These are phyloP conservation scores for Pristionchus maxplancki DNA, from an alignment of 2,888 invertebrate genomes.

Conservation along the genomic window DNA sequence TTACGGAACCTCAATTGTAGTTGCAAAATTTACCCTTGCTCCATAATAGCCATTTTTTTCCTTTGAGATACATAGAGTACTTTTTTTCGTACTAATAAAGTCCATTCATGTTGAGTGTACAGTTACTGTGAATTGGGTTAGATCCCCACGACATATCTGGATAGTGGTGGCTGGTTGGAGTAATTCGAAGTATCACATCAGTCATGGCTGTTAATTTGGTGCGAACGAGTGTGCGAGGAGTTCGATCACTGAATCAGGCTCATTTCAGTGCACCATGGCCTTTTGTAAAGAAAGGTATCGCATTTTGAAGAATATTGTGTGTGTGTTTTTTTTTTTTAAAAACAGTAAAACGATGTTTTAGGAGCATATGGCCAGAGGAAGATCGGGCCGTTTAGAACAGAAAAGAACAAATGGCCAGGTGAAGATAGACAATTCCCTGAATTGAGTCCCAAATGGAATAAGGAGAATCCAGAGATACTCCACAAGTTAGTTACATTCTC, in stretches of 20 bases:
- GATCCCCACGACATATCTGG: background rate
- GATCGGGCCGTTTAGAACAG: constrained; percentile 71
- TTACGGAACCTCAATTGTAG: constrained; percentile 8
- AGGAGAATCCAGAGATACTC: constrained; percentile 67
- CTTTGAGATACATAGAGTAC: background rate
- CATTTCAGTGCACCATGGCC: constrained; percentile 75
- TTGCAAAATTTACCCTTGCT: constrained; percentile 1
- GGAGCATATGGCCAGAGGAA: constrained; percentile 71
- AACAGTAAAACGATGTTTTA: constrained; percentile 8
- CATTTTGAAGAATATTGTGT: background rate
- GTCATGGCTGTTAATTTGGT: constrained; percentile 40
- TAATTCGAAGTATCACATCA: background rate
- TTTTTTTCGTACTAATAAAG: background rate
- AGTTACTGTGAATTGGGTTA: background rate
- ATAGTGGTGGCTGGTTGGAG: background rate
- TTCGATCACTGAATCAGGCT: constrained; percentile 66
- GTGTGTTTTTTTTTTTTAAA: too few species aligned
- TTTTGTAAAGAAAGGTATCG: constrained; percentile 74
- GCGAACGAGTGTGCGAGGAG: constrained; percentile 57
- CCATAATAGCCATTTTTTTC: background rate
- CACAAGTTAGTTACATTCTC: constrained; percentile 56
- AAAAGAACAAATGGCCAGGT: constrained; percentile 73
- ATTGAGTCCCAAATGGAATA: constrained; percentile 72
- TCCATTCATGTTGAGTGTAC: background rate
- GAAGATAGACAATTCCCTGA: constrained; percentile 75